Percentiles rank a stretch among this genome's conserved stretches.
phyloP scores from a whole-genome alignment of 2,113 vertebrate genomes.

The Campylomormyrus tamandua region DNA sequence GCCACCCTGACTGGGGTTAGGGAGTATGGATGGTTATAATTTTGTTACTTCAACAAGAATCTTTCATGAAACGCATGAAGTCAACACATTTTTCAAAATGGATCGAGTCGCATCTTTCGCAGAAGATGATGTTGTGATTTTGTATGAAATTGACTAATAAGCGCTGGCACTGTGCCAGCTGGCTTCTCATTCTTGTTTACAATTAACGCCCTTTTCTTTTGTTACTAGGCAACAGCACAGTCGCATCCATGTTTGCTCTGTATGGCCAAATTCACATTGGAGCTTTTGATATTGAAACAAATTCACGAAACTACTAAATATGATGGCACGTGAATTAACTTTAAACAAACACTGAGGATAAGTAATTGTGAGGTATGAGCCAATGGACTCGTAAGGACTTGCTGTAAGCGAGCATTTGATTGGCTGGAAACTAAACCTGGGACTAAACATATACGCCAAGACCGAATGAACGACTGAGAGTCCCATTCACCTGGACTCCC shows the following conservation, averaged over 20 bases:
- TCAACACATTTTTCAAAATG: neutral
- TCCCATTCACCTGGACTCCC: neutral
- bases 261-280: neutral
- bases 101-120: neutral
- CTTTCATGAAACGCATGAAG: neutral
- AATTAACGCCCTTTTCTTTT: neutral
- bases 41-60: neutral
- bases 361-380: neutral
- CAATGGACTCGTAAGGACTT: neutral
- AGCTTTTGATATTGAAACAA: neutral
- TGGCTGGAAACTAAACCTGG: neutral
- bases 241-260: neutral
- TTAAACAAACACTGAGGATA: neutral
- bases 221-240: neutral
- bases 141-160: neutral
- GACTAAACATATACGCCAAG: neutral
- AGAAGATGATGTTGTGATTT: neutral
- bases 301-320: neutral
- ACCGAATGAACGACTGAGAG: neutral
- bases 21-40: neutral
- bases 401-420: neutral
- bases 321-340: neutral
- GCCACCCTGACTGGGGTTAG: neutral
- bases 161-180: neutral
- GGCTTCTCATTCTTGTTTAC: neutral